Evolutionary conservation across 1,140 invertebrate species (phyloP), one percentile per base, ranked within the genome.

Genomic region (Telenomus remus): DNA sequence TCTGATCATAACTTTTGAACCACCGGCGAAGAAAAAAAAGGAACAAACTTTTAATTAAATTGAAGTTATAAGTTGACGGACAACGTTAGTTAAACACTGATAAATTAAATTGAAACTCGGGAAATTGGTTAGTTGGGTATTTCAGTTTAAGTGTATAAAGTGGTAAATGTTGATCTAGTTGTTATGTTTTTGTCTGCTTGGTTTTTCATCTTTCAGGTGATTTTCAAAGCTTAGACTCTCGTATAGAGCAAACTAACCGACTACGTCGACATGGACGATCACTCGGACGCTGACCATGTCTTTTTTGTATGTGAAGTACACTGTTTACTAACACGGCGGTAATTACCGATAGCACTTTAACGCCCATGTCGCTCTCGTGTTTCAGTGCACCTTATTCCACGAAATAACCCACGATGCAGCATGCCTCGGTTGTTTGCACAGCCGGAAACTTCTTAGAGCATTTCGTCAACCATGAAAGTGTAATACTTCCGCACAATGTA

Each of bases 341-440:
- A 84, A 83, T 84, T 84, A 82, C 82, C 80, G 80, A 83, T 83
- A 81, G 81, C 80, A 79, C 78, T 83, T 82, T 80, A 83, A 81
- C 79, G 80, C 64, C 75, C 68, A 57, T 60, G 55, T 70, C 66
- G 51, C 56, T 66, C 55, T 66, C 51, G 55, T 81, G 77, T 81
- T 73, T 69, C 54, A 66, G 43, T 56, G 49, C 43, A 44, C 49
- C 64, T 57, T 60, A 51, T 57, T 56, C 57, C 51, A 55, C 51
- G 42, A 53, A 74, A 39, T 66, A 61, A 74, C 54, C 39, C 14
- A 60, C 48, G 50, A 44, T 69, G 33, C 48, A 65, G 43, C 43
- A 11, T 51, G 59, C 16, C 60, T 46, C 42, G 15, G 48, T 64
- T 78, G 76, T 78, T 73, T 70, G 61, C 69, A 56, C 42, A 73